Evolutionary conservation across 2,888 invertebrate species (phyloP).

Genomic region (Ryuthela nishihirai): DNA sequence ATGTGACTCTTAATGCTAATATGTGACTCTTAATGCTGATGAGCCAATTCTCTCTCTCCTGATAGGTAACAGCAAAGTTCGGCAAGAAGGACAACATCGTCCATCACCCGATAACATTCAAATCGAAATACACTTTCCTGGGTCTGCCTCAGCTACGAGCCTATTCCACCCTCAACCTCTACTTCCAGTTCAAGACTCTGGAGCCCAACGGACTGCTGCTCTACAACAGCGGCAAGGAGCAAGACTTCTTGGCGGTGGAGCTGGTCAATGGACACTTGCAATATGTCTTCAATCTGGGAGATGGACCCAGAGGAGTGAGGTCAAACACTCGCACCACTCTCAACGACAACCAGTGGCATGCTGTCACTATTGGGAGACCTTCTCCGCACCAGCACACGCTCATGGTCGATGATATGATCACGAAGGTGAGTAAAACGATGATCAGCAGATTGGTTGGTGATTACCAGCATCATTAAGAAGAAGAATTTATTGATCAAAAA

Average conservation of each 20-base stretch:
- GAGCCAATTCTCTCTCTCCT: background rate
- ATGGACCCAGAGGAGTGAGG: conserved; percentile 72
- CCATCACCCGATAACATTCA: conserved; percentile 86
- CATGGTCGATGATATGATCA: conserved; percentile 83
- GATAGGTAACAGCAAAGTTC: conserved; percentile 78
- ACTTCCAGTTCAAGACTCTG: conserved; percentile 77
- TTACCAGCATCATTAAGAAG: too few species aligned
- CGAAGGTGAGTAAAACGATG: conserved; percentile 64
- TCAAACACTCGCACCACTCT: conserved; percentile 73
- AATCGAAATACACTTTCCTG: conserved; percentile 86
- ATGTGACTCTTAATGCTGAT: too few species aligned
- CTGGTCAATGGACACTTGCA: conserved; percentile 85
- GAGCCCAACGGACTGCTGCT: conserved; percentile 83
- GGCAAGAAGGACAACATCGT: conserved; percentile 58
- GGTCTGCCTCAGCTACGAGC: conserved; percentile 83
- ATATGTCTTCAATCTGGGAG: conserved; percentile 87
- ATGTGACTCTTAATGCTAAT: too few species aligned
- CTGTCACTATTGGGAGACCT: conserved; percentile 80
- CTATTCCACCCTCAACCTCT: conserved; percentile 63
- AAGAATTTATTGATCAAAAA: too few species aligned
- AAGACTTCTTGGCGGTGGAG: conserved; percentile 89
- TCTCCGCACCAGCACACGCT: conserved; percentile 82
- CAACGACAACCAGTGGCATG: conserved; percentile 94
- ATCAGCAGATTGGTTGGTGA: too few species aligned
- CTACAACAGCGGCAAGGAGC: conserved; percentile 85